These are phyloP conservation scores for Opisthocomus hoazin DNA, from an alignment of 2,113 vertebrate species.

Conservation along the genomic window DNA sequence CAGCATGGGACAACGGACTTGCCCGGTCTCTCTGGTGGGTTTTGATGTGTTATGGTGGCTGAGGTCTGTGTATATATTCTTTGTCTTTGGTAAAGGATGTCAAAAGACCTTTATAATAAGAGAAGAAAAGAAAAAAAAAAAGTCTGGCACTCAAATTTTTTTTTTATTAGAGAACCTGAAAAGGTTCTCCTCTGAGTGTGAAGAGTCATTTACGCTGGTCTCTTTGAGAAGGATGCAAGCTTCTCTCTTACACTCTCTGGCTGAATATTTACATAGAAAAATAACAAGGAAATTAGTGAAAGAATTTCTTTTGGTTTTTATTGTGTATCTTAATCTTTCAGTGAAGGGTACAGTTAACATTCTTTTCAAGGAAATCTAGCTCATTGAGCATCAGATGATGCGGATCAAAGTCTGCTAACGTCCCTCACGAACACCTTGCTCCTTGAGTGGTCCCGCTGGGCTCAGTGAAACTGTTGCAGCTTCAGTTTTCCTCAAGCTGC, in stretches of 20 bases:
- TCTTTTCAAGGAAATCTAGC: not conserved
- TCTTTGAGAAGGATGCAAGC: not conserved
- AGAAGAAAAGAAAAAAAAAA: not conserved
- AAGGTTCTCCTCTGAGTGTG: not conserved
- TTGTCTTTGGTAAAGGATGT: not conserved
- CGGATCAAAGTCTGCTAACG: not conserved
- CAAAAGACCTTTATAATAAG: not conserved
- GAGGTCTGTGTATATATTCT: not conserved
- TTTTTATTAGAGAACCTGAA: not conserved
- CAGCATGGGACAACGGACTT: not conserved
- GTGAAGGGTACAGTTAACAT: not conserved
- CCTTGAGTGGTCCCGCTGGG: not conserved
- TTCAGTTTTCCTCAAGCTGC: not conserved
- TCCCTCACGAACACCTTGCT: not conserved
- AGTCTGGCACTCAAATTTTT: not conserved
- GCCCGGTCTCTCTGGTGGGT: not conserved
- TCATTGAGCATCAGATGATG: not conserved
- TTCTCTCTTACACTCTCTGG: not conserved
- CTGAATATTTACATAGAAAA: not conserved
- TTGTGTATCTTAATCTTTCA: not conserved
- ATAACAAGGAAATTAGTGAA: not conserved
- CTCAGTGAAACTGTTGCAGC: not conserved
- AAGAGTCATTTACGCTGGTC: not conserved
- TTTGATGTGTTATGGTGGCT: not conserved
- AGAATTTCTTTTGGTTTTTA: not conserved